Conservation (phyloP, 2,888 invertebrate genomes). For the Eupithecia inturbata region DNA sequence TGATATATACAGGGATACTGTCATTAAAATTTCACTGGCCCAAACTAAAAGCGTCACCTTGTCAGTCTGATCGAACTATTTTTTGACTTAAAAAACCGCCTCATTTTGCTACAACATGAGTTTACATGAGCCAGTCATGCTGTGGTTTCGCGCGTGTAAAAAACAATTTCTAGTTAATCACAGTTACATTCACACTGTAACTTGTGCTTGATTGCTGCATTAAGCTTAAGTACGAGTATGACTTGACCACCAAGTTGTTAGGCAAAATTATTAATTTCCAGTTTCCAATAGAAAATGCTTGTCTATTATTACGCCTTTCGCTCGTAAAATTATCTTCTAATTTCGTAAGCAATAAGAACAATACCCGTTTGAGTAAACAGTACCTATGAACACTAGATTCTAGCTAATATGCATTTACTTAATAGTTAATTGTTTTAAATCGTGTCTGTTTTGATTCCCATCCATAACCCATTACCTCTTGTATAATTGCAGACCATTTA, state of each 20-base stretch:
- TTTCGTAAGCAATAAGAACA: conserved; percentile 40
- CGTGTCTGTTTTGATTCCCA: background rate
- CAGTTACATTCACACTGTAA: conserved; percentile 1
- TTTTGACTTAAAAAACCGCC: too few species aligned
- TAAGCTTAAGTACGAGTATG: background rate
- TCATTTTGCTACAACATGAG: too few species aligned
- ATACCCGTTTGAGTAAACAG: background rate
- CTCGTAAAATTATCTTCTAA: conserved; percentile 35
- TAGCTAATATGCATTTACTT: background rate
- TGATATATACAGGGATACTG: too few species aligned
- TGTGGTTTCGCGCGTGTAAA: background rate
- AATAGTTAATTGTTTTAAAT: background rate
- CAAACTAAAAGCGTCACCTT: too few species aligned
- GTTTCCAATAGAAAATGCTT: conserved; percentile 12
- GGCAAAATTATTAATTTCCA: background rate
- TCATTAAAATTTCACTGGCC: too few species aligned
- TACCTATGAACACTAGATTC: background rate
- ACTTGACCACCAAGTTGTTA: conserved; percentile 4
- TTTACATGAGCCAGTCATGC: too few species aligned
- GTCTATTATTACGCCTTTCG: conserved; percentile 26
- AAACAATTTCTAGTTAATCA: conserved; percentile 4
- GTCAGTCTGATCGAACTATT: too few species aligned
- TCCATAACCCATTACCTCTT: background rate
- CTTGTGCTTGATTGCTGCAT: background rate
- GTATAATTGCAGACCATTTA: background rate